Evolutionary conservation across 2,797 vertebrate genomes (phyloP), one percentile per base, ranked within the genome.

Genomic region (Chromobotia macracanthus): DNA sequence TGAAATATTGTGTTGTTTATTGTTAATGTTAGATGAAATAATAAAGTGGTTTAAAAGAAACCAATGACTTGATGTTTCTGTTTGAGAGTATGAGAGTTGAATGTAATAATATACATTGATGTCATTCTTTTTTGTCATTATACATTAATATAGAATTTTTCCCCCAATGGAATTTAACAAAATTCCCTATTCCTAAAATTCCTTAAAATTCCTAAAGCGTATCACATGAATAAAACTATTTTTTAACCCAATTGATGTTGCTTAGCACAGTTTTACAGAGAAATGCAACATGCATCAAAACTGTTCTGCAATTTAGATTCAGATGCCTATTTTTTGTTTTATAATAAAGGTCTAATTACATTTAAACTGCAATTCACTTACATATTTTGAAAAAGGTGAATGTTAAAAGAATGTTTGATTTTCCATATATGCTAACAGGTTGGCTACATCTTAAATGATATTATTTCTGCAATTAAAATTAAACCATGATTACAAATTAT

Each of bases 1-100:
- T 87, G 72, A 79, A 84, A 72, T 78, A 25, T 81, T 77, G 72
- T 86, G 75, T 73, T 80, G 35, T 84, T 75, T 72, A 78, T 66
- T 81, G 69, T 87, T 53, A 58, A 63, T 79, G 51, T 68, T 71
- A 75, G 38, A 82, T 58, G 44, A 76, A 50, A 23, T 72, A 87
- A 82, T 86, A 87, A 84, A 86, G 46, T 35, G 28, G 21, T 69
- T 66, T 10, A 53, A 63, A 46, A 63, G 16, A 19, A 0, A 28
- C 19, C 1, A 0, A n/a, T 7, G 10, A 18, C 3, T n/a, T 58
- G 51, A 19, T 67, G 38, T 50, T 23, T 58, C n/a, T 64, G 25
- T 51, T 51, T 16, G 5, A 18, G 25, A 25, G 38, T 41, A 7
- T 19, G 16, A 18, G n/a, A 55, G 51, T 51, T 51, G 16, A n/a